Evolutionary conservation across 2,888 invertebrate species (phyloP), one percentile per base, ranked within the genome.

Genomic region (Willowsia nigromaculata): DNA sequence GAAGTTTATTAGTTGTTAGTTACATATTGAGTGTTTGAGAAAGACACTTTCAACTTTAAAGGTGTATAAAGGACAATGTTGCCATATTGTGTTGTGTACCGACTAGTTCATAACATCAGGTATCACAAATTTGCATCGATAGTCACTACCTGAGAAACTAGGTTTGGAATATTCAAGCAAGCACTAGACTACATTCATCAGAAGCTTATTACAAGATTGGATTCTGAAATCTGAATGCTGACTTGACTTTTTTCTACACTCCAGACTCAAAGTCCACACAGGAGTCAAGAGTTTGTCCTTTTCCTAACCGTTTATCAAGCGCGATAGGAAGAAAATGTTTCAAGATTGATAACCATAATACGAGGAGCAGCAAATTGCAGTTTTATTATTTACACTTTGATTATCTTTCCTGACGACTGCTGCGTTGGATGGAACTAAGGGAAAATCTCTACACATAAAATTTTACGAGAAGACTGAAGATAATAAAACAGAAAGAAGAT

Each of bases 391-490:
- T 33, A 65, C 33, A 40, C 2, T 43, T 71, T 71, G 6, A 53
- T n/a, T 0, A 76, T 18, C 3, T 76, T 1, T 76, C 13, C 18
- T 27, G 9, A 27, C 30, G 62, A 22, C 22, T 43, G 22, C 27
- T 47, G 27, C 13, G 33, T 37, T 53, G 78, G 78, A 78, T 56
- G 78, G 78, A 78, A 78, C 56, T 33, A 25, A 15, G 22, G 37
- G 78, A 56, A 56, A 78, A 78, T 78, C 56, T 78, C 56, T 18
- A 33, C 18, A 56, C 78, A 50, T 76, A 13, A 47, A 40, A 56
- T 78, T 78, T 78, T 78, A 78, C 78, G 15, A 78, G 78, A 81
- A 81, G 81, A 81, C 59, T 62, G 81, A 81, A 62, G 43, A 62
- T 62, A 62, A 81, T 40, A 53, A 65, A n/a, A 59, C 13, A 81